Evolutionary conservation across 1,140 invertebrate species (phyloP), one percentile per base, ranked within the genome.

Genomic region (Drosophila repleta): DNA sequence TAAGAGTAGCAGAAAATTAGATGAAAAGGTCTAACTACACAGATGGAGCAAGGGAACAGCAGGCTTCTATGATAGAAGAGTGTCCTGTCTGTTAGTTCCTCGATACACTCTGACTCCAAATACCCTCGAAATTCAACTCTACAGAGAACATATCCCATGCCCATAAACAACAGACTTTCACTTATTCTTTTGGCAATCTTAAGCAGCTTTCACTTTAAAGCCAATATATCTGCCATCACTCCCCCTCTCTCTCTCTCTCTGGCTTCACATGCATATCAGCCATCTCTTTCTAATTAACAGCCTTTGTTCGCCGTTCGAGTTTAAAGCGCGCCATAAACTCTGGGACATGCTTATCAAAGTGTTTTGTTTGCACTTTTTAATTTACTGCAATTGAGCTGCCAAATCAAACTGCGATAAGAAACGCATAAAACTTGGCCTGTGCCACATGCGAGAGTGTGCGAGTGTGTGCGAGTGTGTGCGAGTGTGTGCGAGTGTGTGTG

Each of bases 281-380:
- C 70, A 62, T 76, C 62, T 62, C 58, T 18, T 15, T 66, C 69
- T 73, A 76, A 76, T 76, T 66, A 76, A 76, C 49, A 48, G 37
- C 39, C 69, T 37, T 20, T 11, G 5, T 43, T 6, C 15, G 8
- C 39, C 7, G 6, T 61, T 46, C 55, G 65, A 70, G 26, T 62
- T 17, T 76, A 60, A 58, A 15, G 18, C 46, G 56, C 48, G 46
- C 82, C 77, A 71, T 87, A 78, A 85, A 78, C 41, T 56, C 52
- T 21, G 52, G 35, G 43, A 64, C 48, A 70, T 58, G 56, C 51
- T 76, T 87, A 85, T 82, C 82, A 72, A 70, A 87, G 68, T 76
- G 76, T 89, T 89, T 89, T 88, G 76, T 89, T 88, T 88, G 79
- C 79, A 79, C 79, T 88, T 88, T 87, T 88, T 89, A 88, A 88